Percentiles rank a stretch among this genome's conserved stretches.
Conservation (phyloP, 2,113 vertebrate species). For the Paracanthobrama guichenoti region DNA sequence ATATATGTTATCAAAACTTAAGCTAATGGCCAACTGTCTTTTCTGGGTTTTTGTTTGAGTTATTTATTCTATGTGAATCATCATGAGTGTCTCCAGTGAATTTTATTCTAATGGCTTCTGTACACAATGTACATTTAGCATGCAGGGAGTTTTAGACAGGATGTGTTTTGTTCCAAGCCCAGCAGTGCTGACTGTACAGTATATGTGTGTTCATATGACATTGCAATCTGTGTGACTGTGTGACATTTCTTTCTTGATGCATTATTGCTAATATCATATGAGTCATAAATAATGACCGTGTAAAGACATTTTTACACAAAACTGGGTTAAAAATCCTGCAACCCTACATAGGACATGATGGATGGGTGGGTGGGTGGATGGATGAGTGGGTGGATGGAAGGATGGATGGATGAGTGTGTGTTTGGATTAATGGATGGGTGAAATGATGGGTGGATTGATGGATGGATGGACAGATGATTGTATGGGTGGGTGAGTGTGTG, state of each 20-base stretch:
- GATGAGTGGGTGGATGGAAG: too few relatives aligned
- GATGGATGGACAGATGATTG: fast-evolving
- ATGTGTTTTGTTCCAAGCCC: not conserved
- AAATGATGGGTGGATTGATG: too few relatives aligned
- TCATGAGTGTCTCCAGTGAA: not conserved
- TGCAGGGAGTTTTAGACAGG: not conserved
- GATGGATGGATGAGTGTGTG: too few relatives aligned
- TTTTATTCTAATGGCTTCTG: not conserved
- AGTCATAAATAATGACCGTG: not conserved
- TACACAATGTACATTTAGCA: not conserved
- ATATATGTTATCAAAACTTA: too few relatives aligned
- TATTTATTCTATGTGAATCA: too few relatives aligned
- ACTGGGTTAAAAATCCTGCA: too few relatives aligned
- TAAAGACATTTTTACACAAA: not conserved
- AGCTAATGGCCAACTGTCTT: too few relatives aligned
- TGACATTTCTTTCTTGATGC: not conserved
- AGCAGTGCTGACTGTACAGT: not conserved
- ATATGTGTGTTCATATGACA: not conserved
- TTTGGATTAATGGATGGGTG: too few relatives aligned
- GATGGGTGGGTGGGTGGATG: not conserved
- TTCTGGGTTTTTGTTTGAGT: too few relatives aligned
- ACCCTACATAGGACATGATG: not conserved
- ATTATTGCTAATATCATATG: not conserved
- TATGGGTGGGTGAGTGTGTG: fast-evolving
- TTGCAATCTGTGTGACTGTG: not conserved